Percentiles rank a stretch among this genome's conserved stretches.
phyloP scores from a whole-genome alignment of 1,140 invertebrate species.

The Leptonema lineaticorne region DNA sequence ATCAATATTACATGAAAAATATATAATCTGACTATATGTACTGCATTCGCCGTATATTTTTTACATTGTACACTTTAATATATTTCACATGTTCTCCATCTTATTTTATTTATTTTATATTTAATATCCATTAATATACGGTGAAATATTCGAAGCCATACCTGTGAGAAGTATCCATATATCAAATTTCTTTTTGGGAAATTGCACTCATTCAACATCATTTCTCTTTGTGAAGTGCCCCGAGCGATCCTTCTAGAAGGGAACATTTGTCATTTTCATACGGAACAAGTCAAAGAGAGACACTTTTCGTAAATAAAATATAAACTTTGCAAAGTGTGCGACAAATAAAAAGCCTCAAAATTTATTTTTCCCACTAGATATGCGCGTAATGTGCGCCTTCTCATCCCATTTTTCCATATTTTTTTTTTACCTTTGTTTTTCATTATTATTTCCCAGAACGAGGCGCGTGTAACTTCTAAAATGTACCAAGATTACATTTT shows the following conservation, averaged over 20 bases:
- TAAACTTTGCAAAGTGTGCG: neutral
- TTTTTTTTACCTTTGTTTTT: no score
- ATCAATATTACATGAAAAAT: no score
- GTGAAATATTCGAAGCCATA: neutral
- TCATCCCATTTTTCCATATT: no score
- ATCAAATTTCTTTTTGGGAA: neutral
- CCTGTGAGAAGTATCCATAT: neutral
- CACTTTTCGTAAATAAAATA: neutral
- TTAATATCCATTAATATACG: neutral
- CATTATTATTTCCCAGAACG: no score
- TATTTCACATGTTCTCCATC: no score
- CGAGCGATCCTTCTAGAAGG: neutral
- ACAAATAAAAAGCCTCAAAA: neutral
- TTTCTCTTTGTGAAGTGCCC: neutral
- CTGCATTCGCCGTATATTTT: no score
- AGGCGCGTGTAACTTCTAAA: no score
- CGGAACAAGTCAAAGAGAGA: neutral
- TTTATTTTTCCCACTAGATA: neutral
- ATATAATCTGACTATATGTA: no score
- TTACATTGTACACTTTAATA: no score
- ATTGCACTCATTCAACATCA: conserved; percentile 5
- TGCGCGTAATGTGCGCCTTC: neutral
- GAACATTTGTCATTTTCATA: neutral
- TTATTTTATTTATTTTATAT: neutral
- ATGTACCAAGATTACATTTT: no score